These are phyloP conservation scores for Cheilosia impressa DNA, from an alignment of 2,888 invertebrate species.

Conservation along the genomic window DNA sequence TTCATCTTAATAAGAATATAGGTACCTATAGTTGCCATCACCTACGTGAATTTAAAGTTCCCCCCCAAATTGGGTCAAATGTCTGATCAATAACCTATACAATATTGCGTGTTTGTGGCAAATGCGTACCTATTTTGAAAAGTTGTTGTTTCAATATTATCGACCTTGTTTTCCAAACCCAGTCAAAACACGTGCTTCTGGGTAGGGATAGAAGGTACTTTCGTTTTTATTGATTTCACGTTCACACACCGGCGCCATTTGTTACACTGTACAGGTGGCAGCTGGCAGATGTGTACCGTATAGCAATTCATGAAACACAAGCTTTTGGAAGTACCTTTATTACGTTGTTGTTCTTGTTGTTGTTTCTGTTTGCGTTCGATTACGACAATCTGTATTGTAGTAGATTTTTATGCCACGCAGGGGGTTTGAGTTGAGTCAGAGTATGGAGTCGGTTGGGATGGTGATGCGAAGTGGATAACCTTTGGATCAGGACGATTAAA, in stretches of 20 bases:
- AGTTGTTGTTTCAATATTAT: not conserved
- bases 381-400: not conserved
- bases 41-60: no score
- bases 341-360: constrained; percentile 82
- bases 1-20: no score
- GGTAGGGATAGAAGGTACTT: not conserved
- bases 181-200: not conserved
- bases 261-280: not conserved
- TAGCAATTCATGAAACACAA: constrained; percentile 13
- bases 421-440: no score
- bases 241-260: not conserved
- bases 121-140: not conserved
- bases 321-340: not conserved
- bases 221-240: constrained; percentile 12
- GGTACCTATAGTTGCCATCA: no score
- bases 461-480: not conserved
- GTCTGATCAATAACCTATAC: no score
- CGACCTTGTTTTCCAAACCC: not conserved
- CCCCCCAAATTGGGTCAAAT: no score
- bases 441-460: not conserved
- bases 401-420: not conserved
- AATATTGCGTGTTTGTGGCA: no score
- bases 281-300: constrained; percentile 23
- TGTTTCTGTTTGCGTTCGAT: constrained; percentile 80
- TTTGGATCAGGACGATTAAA: not conserved